Evolutionary conservation across 2,113 vertebrate species (phyloP), one percentile per base, ranked within the genome.

Genomic region (Microcebus lehilahytsara): DNA sequence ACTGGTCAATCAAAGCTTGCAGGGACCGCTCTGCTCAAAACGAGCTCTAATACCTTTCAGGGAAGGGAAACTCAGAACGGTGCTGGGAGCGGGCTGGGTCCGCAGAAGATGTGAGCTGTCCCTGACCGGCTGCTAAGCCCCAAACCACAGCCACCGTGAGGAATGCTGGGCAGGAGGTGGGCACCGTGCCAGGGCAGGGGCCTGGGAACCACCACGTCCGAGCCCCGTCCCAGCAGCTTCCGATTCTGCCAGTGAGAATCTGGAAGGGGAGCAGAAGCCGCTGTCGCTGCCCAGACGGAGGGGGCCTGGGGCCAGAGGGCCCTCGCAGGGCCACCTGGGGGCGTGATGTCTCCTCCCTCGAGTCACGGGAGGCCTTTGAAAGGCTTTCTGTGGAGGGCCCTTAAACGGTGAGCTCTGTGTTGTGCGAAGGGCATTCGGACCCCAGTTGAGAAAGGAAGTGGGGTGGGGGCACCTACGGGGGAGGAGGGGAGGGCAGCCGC

Each of bases 301-400:
- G 64, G 37, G 64, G 37, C 51, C 51, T 53, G 51, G 51, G 12
- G 51, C 37, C 1, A 20, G 16, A 27, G 37, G 22, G 16, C 53
- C 53, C 53, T 56, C 17, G 6, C 17, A 1, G 67, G 56, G 27
- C 71, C 46, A 22, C 56, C 62, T 6, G 34, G 69, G 16, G 53
- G 9, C 42, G 1, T 14, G 20, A 0, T 11, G 34, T 37, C 67
- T 78, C 27, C 23, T 22, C 23, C 79, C 53, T 0, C 1, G 4
- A 58, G 30, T 6, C 42, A 40, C 0, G 16, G 58, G 69, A 69
- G 60, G 9, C 9, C 62, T 85, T 37, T 4, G 40, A 34, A 60
- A 71, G 62, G 66, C 49, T 79, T 40, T 37, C 20, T 32, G 62
- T 16, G 34, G 42, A 87, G 20, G 46, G 8, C 13, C 22, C 19